Conservation (phyloP, 2,888 invertebrate genomes). For the Trimorus sp. region DNA sequence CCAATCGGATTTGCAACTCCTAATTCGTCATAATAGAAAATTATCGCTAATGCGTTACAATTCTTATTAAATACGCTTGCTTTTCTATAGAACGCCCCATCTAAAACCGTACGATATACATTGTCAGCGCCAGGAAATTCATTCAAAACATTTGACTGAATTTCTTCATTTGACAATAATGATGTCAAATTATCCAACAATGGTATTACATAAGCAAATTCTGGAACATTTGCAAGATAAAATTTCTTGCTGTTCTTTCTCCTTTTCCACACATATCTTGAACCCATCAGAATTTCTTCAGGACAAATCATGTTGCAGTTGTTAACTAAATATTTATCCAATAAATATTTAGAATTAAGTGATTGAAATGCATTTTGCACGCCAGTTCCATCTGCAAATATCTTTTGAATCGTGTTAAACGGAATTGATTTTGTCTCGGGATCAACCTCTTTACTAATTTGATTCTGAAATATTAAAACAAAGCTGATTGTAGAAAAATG, state of each 20-base stretch:
- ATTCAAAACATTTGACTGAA: conserved; percentile 14
- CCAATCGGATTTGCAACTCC: conserved; percentile 7
- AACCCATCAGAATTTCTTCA: background rate
- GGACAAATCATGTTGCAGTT: conserved; percentile 22
- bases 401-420: too few species aligned
- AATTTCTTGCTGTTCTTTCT: background rate
- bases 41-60: background rate
- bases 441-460: too few species aligned
- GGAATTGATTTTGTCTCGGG: too few species aligned
- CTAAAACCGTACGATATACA: conserved; percentile 5
- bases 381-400: background rate
- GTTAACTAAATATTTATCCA: conserved; percentile 22
- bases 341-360: background rate
- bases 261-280: background rate
- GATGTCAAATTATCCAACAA: conserved; percentile 44
- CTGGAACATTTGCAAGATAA: background rate
- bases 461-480: too few species aligned
- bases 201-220: conserved; percentile 9
- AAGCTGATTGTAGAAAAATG: too few species aligned
- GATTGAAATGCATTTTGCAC: conserved; percentile 14
- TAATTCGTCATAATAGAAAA: conserved; percentile 16
- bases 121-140: background rate
- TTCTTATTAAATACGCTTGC: background rate
- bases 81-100: conserved; percentile 10
- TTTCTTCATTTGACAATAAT: conserved; percentile 43